These are phyloP conservation scores for Tinamus major DNA, from an alignment of 2,797 vertebrate genomes.

Conservation along the genomic window DNA sequence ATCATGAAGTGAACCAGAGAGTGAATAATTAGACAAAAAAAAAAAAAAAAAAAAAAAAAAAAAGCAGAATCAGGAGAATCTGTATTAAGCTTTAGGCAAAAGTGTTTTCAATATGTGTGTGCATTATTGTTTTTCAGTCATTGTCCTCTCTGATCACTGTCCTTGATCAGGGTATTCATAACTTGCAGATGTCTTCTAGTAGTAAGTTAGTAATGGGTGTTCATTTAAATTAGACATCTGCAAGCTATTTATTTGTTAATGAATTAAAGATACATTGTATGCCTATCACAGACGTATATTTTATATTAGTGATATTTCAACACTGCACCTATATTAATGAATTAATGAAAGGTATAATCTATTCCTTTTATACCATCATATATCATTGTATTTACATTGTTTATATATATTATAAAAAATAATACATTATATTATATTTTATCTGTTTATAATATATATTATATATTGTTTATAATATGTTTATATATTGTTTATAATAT, in stretches of 20 bases:
- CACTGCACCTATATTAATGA: neutral
- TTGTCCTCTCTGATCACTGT: neutral
- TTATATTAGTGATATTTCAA: neutral
- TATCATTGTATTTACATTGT: too few species aligned
- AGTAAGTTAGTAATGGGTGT: too few species aligned
- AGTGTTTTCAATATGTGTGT: neutral
- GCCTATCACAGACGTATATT: rapidly evolving
- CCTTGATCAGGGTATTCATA: neutral
- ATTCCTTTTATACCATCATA: neutral
- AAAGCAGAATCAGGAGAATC: neutral
- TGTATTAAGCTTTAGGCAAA: neutral
- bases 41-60: neutral
- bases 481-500: too few species aligned
- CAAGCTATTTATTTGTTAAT: neutral
- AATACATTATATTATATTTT: too few species aligned
- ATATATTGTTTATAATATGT: too few species aligned
- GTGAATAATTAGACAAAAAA: neutral
- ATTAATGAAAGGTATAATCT: neutral
- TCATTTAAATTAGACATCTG: too few species aligned
- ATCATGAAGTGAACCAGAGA: neutral
- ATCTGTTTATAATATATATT: too few species aligned
- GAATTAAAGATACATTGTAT: neutral
- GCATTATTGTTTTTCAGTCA: neutral
- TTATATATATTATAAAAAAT: too few species aligned
- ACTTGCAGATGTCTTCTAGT: too few species aligned